phyloP scores from a whole-genome alignment of 2,113 vertebrate species.

The Poecile atricapillus region DNA sequence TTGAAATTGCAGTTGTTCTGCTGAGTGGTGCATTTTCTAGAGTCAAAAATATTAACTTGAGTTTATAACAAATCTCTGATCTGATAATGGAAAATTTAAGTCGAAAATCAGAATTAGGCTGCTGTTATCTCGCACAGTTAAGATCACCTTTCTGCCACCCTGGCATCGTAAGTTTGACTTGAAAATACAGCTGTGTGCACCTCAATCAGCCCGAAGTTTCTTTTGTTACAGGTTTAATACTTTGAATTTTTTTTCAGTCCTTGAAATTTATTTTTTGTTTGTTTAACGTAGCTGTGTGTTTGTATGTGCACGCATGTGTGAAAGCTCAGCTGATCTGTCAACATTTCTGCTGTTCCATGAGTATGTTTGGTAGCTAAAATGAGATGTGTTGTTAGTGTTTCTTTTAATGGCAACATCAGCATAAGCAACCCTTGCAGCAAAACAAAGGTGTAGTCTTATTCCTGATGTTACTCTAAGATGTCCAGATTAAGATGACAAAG shows the following conservation, averaged over 20 bases:
- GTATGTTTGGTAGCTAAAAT: slow-evolving; percentile 14
- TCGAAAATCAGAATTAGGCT: slow-evolving; percentile 40
- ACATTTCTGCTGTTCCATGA: background rate
- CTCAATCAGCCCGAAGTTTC: slow-evolving; percentile 72
- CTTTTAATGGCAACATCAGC: background rate
- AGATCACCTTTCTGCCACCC: background rate
- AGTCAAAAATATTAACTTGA: slow-evolving; percentile 22
- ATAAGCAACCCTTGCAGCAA: background rate
- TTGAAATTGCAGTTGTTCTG: background rate
- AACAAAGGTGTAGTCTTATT: slow-evolving; percentile 12
- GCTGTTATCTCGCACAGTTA: background rate
- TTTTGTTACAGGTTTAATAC: slow-evolving; percentile 80
- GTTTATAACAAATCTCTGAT: background rate
- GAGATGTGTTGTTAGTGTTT: background rate
- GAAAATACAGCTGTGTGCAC: slow-evolving; percentile 73
- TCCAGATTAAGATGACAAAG: slow-evolving; percentile 5
- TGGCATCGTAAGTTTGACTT: background rate
- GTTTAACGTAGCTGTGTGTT: slow-evolving; percentile 48
- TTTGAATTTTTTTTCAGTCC: slow-evolving; percentile 47
- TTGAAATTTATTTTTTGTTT: slow-evolving; percentile 27
- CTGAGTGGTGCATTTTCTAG: slow-evolving; percentile 17
- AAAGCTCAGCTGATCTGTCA: background rate
- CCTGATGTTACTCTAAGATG: background rate
- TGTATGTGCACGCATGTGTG: slow-evolving; percentile 11
- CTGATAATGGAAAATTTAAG: background rate